Evolutionary conservation across 1,140 invertebrate genomes (phyloP), one percentile per base, ranked within the genome.

Genomic region (Cyclina sinensis): DNA sequence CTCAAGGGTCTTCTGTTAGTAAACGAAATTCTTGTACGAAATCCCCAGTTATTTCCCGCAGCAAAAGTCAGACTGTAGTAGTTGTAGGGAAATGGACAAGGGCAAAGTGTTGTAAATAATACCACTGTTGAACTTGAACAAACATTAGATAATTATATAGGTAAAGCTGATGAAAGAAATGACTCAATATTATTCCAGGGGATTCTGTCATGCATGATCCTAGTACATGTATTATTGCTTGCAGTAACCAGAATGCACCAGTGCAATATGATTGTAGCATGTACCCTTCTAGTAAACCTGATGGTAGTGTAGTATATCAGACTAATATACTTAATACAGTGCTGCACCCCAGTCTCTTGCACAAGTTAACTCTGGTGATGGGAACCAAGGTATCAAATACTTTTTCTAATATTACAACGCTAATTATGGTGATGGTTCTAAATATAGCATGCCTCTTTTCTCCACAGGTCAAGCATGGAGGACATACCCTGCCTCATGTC

Each of bases 141-240:
- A 18, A 86, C 83, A 32, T 39, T 82, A 5, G 78, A 84, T 18
- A 68, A 57, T 57, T 86, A 70, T 59, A 80, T 86, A 51, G 85
- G 65, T 81, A 48, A 74, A 30, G 79, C 24, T 37, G 57, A 80
- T n/a, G 78, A 86, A 43, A 62, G 46, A 62, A 46, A 65, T 27
- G 46, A 62, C 24, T 48, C 51, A 27, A 30, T 70, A 94, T 94
- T 92, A 83, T 93, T 76, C 94, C 93, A 0, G 73, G 83, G 9
- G 84, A 89, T 74, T 54, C 74, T 12, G 54, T 87, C 32, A 48
- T 87, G 74, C 85, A 80, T 37, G 85, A 87, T 46, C 76, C 85
- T 24, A 87, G 85, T 73, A n/a, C n/a, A n/a, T n/a, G n/a, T n/a
- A 80, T 87, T 46, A 65, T 87, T 21, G 70, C 85, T 68, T 87